Conservation (phyloP, 2,888 invertebrate genomes). For the Helicoverpa assulta region DNA sequence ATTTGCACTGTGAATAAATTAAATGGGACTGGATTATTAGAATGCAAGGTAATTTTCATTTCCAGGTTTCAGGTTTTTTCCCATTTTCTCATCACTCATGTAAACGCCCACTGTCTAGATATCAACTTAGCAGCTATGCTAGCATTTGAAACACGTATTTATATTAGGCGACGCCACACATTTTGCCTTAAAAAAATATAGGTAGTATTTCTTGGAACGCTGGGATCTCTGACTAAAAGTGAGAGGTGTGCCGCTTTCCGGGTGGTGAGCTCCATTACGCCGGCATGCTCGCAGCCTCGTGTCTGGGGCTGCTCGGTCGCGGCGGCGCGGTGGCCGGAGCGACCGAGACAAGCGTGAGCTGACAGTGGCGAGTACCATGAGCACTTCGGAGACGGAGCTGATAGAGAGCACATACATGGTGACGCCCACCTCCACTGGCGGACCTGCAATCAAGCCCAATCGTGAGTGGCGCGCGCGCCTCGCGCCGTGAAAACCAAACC, state of each 20-base stretch:
- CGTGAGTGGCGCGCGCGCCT: conserved; percentile 82
- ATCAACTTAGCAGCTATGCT: too few relatives aligned
- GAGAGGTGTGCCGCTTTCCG: conserved; percentile 71
- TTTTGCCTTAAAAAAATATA: too few relatives aligned
- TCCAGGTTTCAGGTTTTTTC: too few relatives aligned
- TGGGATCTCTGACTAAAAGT: background rate
- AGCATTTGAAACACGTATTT: too few relatives aligned
- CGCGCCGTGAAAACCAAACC: conserved; percentile 86
- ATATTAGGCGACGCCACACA: too few relatives aligned
- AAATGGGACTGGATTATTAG: too few relatives aligned
- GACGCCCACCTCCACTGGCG: conserved; percentile 99
- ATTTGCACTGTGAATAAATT: too few relatives aligned
- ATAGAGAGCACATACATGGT: conserved; percentile 99
- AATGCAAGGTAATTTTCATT: too few relatives aligned
- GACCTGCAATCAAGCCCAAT: conserved; percentile 94
- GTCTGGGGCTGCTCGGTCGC: conserved; percentile 88
- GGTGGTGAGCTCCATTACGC: conserved; percentile 69
- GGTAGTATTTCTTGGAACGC: too few relatives aligned
- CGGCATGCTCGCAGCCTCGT: conserved; percentile 88
- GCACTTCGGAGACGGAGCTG: conserved; percentile 99
- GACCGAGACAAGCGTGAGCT: conserved; percentile 88
- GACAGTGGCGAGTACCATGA: conserved; percentile 95
- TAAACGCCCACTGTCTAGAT: too few relatives aligned
- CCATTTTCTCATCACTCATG: too few relatives aligned
- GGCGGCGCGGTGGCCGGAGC: conserved; percentile 79